Conservation (phyloP, 1,140 invertebrate genomes). For the Anadara kagoshimensis region DNA sequence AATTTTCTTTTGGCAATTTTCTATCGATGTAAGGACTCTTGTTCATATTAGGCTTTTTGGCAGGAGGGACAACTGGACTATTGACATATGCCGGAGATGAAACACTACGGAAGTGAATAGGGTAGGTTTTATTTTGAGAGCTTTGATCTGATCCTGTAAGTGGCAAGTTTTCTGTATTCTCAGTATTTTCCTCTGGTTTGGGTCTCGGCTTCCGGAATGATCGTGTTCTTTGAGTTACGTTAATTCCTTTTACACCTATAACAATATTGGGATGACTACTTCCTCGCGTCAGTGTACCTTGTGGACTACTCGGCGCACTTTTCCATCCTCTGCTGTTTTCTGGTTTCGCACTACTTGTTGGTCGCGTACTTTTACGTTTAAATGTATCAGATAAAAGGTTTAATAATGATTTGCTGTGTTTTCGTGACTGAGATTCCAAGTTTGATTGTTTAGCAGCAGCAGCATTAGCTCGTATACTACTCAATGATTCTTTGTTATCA, state of each 20-base stretch:
- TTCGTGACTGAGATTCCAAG: constrained; percentile 27
- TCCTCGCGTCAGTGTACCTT: constrained; percentile 35
- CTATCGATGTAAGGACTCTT: no score
- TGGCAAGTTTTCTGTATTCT: no score
- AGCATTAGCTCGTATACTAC: constrained; percentile 38
- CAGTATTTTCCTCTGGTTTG: no score
- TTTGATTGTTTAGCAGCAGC: constrained; percentile 15
- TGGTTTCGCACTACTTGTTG: constrained; percentile 24
- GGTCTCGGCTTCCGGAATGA: constrained; percentile 56
- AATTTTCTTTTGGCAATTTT: no score
- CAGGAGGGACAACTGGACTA: no score
- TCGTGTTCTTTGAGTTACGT: constrained; percentile 55
- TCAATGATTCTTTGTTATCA: constrained; percentile 58
- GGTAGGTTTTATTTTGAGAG: no score
- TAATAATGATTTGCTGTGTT: constrained; percentile 58
- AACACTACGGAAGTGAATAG: no score
- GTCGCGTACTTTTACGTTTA: constrained; percentile 37
- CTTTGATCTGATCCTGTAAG: no score
- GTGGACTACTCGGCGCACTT: constrained; percentile 44
- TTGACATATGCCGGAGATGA: no score
- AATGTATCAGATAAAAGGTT: constrained; percentile 41
- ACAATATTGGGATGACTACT: constrained; percentile 36
- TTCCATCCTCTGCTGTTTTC: constrained; percentile 30
- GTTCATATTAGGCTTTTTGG: no score
- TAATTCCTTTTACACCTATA: constrained; percentile 57